Percentiles rank a stretch among this genome's conserved stretches.
These are phyloP conservation scores for Erethizon dorsatum DNA, from an alignment of 2,797 vertebrate species.

Conservation along the genomic window DNA sequence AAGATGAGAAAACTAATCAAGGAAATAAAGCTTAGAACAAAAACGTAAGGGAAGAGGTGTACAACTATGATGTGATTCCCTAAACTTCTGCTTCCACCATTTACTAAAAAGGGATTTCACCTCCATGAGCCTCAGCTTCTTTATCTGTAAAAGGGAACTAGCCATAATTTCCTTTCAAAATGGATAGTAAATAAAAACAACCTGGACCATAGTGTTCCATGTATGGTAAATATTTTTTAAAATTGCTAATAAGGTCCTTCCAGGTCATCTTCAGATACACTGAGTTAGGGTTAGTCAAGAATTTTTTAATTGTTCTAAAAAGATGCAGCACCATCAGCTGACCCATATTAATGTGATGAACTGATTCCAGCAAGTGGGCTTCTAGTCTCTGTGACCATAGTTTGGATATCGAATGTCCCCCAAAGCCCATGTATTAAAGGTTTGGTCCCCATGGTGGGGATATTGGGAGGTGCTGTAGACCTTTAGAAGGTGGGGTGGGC, in stretches of 20 bases:
- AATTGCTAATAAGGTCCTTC: not conserved
- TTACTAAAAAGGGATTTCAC: not conserved
- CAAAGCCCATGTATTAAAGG: not conserved
- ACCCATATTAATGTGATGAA: not conserved
- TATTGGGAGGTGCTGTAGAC: not conserved
- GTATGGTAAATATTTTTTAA: not conserved
- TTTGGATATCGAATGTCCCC: not conserved
- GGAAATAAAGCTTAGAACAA: not conserved
- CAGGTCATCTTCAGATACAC: not conserved
- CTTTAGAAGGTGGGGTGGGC: not conserved
- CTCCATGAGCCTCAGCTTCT: not conserved
- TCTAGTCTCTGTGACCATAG: not conserved
- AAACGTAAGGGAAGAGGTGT: not conserved
- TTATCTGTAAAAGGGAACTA: not conserved
- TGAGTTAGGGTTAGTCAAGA: not conserved
- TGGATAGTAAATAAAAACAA: not conserved
- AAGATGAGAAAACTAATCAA: not conserved
- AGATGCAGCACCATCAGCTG: not conserved
- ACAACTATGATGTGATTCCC: not conserved
- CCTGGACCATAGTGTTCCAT: not conserved
- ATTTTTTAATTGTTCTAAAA: slow-evolving; percentile 24
- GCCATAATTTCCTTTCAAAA: not conserved
- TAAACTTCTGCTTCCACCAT: not conserved
- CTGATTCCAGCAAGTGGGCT: not conserved
- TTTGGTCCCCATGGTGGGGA: not conserved